Conservation (phyloP, 2,888 invertebrate genomes). For the Chloroclysta siterata region DNA sequence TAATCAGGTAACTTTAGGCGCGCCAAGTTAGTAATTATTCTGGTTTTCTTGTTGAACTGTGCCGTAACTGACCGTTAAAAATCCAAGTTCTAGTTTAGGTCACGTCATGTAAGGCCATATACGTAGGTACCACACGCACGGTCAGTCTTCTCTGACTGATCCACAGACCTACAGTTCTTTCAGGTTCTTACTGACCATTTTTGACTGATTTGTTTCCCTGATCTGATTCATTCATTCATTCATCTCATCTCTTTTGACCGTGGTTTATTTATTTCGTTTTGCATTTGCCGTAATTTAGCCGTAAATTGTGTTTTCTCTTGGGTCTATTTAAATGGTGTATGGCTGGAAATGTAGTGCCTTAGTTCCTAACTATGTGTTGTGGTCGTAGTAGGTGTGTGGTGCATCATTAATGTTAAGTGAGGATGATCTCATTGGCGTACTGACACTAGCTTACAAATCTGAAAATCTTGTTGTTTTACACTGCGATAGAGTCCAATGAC, state of each 20-base stretch:
- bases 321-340: slow-evolving; percentile 8
- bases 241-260: background rate
- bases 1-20: too few species aligned
- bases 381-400: slow-evolving; percentile 47
- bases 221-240: too few species aligned
- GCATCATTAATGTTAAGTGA: slow-evolving; percentile 64
- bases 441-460: slow-evolving; percentile 73
- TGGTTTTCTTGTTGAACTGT: too few species aligned
- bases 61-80: too few species aligned
- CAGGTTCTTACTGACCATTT: too few species aligned
- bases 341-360: slow-evolving; percentile 78
- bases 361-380: slow-evolving; percentile 53
- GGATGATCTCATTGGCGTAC: slow-evolving; percentile 84
- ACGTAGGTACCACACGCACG: too few species aligned
- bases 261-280: slow-evolving; percentile 27
- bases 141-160: too few species aligned
- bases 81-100: too few species aligned
- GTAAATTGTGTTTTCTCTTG: slow-evolving; percentile 18
- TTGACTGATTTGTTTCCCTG: too few species aligned
- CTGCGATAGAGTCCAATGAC: slow-evolving; percentile 80
- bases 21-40: too few species aligned
- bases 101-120: too few species aligned
- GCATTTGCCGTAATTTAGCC: background rate
- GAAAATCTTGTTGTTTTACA: slow-evolving; percentile 76
- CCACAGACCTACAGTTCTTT: too few species aligned